Evolutionary conservation across 2,888 invertebrate genomes (phyloP).

Genomic region (Chesias legatella): DNA sequence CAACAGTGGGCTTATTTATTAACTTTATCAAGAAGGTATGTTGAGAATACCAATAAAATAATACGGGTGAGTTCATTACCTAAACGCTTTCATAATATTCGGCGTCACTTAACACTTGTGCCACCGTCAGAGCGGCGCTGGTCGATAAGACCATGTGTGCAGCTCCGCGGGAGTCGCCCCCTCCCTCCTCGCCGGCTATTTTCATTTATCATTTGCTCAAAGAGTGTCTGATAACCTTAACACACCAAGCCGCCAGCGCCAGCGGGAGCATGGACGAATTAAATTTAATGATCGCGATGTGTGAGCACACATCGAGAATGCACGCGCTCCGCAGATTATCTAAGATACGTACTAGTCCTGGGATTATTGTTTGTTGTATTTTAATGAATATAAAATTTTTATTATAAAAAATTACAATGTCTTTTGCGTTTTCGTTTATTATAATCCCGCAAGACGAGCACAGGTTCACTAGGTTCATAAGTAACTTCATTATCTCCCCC

Average conservation of each 20-base stretch:
- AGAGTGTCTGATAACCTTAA: slow-evolving; percentile 39
- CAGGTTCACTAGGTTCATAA: slow-evolving; percentile 25
- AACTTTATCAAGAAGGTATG: no score
- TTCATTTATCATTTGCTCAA: slow-evolving; percentile 71
- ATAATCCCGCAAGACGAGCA: neutral
- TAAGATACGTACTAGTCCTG: no score
- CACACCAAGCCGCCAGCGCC: slow-evolving; percentile 19
- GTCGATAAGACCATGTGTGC: slow-evolving; percentile 76
- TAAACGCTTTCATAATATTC: no score
- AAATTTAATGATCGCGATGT: slow-evolving; percentile 22
- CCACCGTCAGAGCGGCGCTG: slow-evolving; percentile 34
- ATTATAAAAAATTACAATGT: no score
- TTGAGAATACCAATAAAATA: no score
- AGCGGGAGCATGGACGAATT: slow-evolving; percentile 30
- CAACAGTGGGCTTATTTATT: no score
- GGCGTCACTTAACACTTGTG: slow-evolving; percentile 26
- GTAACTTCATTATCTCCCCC: slow-evolving; percentile 33
- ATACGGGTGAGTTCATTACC: neutral
- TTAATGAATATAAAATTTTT: no score
- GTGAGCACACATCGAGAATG: slow-evolving; percentile 16
- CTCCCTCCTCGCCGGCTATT: slow-evolving; percentile 75
- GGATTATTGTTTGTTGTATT: no score
- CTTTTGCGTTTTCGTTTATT: no score
- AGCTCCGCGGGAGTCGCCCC: slow-evolving; percentile 72
- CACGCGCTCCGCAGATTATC: slow-evolving; percentile 17